Evolutionary conservation across 2,113 vertebrate species (phyloP).

Genomic region (Sinocyclocheilus anshuiensis): DNA sequence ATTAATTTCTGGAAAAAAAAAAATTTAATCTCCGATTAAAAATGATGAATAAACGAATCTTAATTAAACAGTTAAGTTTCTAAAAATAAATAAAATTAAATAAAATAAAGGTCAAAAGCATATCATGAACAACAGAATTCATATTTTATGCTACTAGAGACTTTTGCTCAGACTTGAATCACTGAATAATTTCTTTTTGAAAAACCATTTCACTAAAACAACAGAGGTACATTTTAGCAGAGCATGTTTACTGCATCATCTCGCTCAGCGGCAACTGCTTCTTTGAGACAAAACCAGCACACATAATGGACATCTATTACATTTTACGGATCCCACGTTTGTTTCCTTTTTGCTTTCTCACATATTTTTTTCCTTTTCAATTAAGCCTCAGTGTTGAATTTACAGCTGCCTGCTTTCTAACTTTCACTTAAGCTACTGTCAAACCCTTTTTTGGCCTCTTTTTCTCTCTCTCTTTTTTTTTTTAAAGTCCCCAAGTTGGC

Average conservation of each 20-base stretch:
- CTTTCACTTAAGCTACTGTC: background rate
- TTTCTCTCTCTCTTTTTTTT: background rate
- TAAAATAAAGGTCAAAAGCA: too few species aligned
- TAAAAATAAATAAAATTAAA: too few species aligned
- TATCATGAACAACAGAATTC: too few species aligned
- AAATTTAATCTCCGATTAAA: too few species aligned
- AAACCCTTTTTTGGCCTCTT: background rate
- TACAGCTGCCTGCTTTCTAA: background rate
- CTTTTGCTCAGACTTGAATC: background rate
- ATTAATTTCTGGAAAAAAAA: too few species aligned
- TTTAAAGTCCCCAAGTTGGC: background rate
- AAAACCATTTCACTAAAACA: background rate
- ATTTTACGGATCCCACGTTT: background rate
- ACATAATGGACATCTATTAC: background rate
- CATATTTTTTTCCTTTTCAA: background rate
- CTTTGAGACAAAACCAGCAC: background rate
- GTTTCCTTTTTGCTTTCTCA: background rate
- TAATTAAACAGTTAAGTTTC: too few species aligned
- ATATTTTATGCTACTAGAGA: too few species aligned
- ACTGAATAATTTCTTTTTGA: background rate
- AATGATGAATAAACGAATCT: too few species aligned
- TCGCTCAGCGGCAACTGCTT: background rate
- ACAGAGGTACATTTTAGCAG: background rate
- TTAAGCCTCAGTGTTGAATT: background rate
- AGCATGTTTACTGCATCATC: background rate